These are phyloP conservation scores for Saturnia pavonia DNA, from an alignment of 2,888 invertebrate species.

Conservation along the genomic window DNA sequence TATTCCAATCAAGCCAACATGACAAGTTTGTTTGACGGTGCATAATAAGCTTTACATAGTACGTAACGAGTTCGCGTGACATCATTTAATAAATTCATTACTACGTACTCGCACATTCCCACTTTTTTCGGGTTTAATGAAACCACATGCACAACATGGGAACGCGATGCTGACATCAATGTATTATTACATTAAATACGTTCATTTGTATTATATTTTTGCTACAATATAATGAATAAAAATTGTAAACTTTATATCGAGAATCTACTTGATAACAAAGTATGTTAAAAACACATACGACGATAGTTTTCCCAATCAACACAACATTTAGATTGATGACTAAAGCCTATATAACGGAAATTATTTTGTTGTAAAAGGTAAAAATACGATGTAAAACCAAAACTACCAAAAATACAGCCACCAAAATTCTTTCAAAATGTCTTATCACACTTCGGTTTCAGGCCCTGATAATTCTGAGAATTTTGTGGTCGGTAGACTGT, in stretches of 20 bases:
- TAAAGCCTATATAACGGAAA: not conserved
- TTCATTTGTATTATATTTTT: not conserved
- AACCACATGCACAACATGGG: constrained; percentile 42
- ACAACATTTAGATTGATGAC: not conserved
- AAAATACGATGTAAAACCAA: not conserved
- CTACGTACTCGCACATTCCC: constrained; percentile 50
- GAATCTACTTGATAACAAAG: not conserved
- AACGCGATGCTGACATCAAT: constrained; percentile 39
- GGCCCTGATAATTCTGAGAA: not conserved
- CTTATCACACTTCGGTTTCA: not conserved
- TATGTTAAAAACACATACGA: not conserved
- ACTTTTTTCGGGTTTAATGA: constrained; percentile 53
- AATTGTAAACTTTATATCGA: not conserved
- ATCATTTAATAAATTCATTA: constrained; percentile 62
- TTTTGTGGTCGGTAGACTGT: not conserved
- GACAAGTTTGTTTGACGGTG: constrained; percentile 13
- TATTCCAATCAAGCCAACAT: constrained; percentile 6
- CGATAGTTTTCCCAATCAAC: too few species aligned
- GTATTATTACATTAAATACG: constrained; percentile 14
- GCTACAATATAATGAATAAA: not conserved
- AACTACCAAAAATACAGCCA: not conserved
- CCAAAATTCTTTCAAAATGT: not conserved
- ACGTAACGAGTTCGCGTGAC: constrained; percentile 46
- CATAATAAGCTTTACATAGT: constrained; percentile 25
- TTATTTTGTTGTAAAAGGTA: not conserved